Evolutionary conservation across 2,797 vertebrate genomes (phyloP), one percentile per base, ranked within the genome.

Genomic region (Sylvia borin): DNA sequence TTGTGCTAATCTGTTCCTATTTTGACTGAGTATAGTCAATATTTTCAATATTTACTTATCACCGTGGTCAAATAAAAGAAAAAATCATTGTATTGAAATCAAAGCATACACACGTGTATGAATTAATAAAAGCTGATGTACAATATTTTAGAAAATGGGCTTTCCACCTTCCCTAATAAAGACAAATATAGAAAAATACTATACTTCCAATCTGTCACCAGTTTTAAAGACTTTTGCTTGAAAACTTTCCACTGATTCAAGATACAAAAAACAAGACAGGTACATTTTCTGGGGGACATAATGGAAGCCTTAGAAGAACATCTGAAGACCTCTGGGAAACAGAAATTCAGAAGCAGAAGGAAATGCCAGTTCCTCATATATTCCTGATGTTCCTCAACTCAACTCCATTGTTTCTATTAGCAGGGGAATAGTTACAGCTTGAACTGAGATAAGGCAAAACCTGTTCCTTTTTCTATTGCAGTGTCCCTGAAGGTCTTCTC

Each of bases 221-320:
- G 5, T 34, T 71, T 27, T 60, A 61, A 84, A 65, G 42, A 7
- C 12, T 80, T 6, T 77, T 22, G 50, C 13, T 27, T 25, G 14
- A 61, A 54, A 8, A 34, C 3, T 54, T 90, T 64, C n/a, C 20
- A 45, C 24, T 47, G 24, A 58, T 31, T 42, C 18, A 84, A 66
- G 16, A 54, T 12, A 84, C 0, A 0, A 1, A 85, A 68, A 42
- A 42, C 9, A 42, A 47, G 25, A 45, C 9, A 29, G 4, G 2
- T 11, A 18, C 66, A 36, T 70, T 67, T 85, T 89, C 34, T 67
- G 40, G 31, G 3, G 21, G 2, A 18, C 5, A 31, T 65, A 13
- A 9, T 55, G 21, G 9, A 45, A 51, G 3, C 26, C 24, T 78
- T 67, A 48, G 15, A 71, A 84, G 10, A 13, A 36, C 42, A 20